Base-by-base conservation (phyloP, 2,888 invertebrate genomes). In the Tribolium freemani region DNA sequence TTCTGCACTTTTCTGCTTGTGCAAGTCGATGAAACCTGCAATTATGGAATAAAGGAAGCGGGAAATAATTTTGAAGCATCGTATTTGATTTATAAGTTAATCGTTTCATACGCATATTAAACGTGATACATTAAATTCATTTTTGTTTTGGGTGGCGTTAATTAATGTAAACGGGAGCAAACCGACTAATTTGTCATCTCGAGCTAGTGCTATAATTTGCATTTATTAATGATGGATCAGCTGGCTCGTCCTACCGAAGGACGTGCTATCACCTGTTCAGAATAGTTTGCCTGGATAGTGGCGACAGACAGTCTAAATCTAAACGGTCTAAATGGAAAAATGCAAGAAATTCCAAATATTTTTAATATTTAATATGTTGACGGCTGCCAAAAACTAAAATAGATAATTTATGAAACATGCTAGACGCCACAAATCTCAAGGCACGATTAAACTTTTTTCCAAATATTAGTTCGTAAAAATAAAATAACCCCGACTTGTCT, bases 261-360 rank as follows among this genome's bases (percentile, higher is more conserved):
- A 26, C 26, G 26, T 26, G 5, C 26, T 26, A 26, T 26, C 26
- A 26, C 26, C 38, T 38, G n/a, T n/a, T 38, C n/a, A 38, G n/a
- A 48, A 10, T 48, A 63, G 48, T 50, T 50, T 31, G 8, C 4
- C 46, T 10, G 46, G 10, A 46, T 46, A 10, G 4, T 26, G 64
- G 63, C 63, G 63, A 63, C 63, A 63, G 63, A 63, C 63, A 63
- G 63, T 63, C 63, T 63, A 63, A 50, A 63, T 63, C 63, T 50
- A 31, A 56, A 30, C 13, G 10, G 13, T 44, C 44, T 9, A 57
- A 44, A 9, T 13, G 16, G 5, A 13, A 21, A 26, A 5, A 48
- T 38, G n/a, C 50, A 0, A 5, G 16, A 11, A 53, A 51, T 63
- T 5, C 16, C 2, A 38, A 63, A 63, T 30, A 61, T 61, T 61